phyloP scores from a whole-genome alignment of 1,140 invertebrate species.

The Penaeus japonicus region DNA sequence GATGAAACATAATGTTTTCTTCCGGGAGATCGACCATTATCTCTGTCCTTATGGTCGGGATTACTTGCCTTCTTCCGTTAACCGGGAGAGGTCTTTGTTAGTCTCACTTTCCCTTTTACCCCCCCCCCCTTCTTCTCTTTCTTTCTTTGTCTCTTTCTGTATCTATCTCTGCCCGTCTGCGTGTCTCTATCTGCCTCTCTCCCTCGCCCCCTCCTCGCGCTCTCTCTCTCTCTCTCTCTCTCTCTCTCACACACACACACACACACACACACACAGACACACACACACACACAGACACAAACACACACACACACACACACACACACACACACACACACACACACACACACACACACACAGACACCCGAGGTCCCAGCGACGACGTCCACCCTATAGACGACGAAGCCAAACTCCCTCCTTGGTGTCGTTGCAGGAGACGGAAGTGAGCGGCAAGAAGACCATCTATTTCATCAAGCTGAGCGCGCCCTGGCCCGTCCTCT shows the following conservation, averaged over 20 bases:
- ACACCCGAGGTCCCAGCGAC: background rate
- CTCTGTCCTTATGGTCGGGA: no score
- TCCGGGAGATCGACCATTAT: no score
- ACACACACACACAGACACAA: background rate
- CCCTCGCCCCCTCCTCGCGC: no score
- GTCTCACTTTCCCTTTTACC: no score
- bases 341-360: background rate
- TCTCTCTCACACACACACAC: background rate
- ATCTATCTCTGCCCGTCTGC: no score
- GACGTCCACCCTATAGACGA: background rate
- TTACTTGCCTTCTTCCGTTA: no score
- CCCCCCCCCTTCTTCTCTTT: no score
- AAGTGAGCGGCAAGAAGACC: slow-evolving; percentile 62
- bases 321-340: background rate
- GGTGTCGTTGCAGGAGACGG: slow-evolving; percentile 62
- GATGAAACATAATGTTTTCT: no score
- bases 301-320: background rate
- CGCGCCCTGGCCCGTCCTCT: slow-evolving; percentile 70
- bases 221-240: no score
- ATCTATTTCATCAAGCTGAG: slow-evolving; percentile 71
- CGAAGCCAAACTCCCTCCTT: background rate
- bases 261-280: background rate
- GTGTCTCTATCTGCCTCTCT: no score
- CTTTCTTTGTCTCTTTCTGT: no score
- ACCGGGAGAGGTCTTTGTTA: no score